Evolutionary conservation across 2,113 vertebrate genomes (phyloP), one percentile per base, ranked within the genome.

Genomic region (Anguilla japonica): DNA sequence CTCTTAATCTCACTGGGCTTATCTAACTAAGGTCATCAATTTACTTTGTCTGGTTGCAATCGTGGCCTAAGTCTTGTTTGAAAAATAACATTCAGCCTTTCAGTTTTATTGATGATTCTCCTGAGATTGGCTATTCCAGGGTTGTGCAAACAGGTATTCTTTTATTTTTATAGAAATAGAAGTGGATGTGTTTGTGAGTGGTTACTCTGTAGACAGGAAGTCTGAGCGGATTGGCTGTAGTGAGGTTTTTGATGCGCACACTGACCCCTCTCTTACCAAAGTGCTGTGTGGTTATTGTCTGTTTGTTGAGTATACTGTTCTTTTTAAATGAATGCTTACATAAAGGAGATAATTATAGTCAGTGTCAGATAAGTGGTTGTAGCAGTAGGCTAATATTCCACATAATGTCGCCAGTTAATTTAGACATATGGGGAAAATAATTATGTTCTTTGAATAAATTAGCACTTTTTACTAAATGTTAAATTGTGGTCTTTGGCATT

Each of bases 401-500:
- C n/a, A 75, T 71, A 34, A 8, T 29, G 22, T n/a, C 26, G 1
- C n/a, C 71, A 75, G 26, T 29, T 75, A 75, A 75, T 75, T 34
- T 75, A 34, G 71, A 75, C 22, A n/a, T 43, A 22, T 71, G 60
- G 41, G 60, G 53, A 13, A 63, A 79, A 80, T 60, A 83, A 84
- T 79, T 63, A 50, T 41, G 53, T 29, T 50, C 57, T 29, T 7
- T 79, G 82, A 87, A 87, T 79, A 57, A 50, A 75, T 40, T 53
- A 79, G 41, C 46, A 71, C 20, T 87, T 87, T 83, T 63, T 29
- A 78, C n/a, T 79, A 81, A 84, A 81, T 80, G 34, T 71, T 53
- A n/a, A 26, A n/a, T 39, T 4, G 34, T 16, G 50, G 82, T 83
- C 6, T 39, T 56, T 83, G 82, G 40, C 22, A n/a, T 22, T n/a